Conservation (phyloP, 2,888 invertebrate genomes). For the Bombyx huttoni region DNA sequence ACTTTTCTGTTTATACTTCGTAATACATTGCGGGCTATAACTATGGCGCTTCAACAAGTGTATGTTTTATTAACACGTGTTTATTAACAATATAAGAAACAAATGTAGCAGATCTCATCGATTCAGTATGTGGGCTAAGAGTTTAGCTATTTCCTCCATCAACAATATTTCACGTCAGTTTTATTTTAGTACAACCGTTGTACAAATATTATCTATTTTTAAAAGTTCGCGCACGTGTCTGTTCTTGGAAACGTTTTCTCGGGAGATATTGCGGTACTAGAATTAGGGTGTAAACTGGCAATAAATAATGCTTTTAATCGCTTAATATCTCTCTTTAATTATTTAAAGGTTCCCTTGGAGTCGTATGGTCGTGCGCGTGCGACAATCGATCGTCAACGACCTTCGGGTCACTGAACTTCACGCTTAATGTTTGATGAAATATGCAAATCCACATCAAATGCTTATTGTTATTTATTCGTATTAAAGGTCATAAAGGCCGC, state of each 20-base stretch:
- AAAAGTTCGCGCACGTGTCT: constrained; percentile 44
- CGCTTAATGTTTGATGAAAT: constrained; percentile 7
- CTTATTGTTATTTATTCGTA: background rate
- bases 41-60: background rate
- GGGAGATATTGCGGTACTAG: constrained; percentile 22
- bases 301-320: constrained; percentile 29
- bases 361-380: constrained; percentile 30
- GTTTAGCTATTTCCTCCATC: constrained; percentile 6
- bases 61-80: background rate
- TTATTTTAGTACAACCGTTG: constrained; percentile 30
- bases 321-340: constrained; percentile 13
- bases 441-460: constrained; percentile 6
- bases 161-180: constrained; percentile 22
- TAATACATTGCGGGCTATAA: background rate
- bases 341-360: constrained; percentile 1
- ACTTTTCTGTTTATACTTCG: background rate
- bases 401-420: constrained; percentile 37
- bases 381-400: constrained; percentile 29
- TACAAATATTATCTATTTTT: constrained; percentile 32
- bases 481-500: background rate
- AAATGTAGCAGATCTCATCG: background rate
- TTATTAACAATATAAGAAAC: background rate
- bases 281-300: constrained; percentile 19
- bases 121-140: background rate
- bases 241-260: constrained; percentile 25